Evolutionary conservation across 1,140 invertebrate genomes (phyloP).

Genomic region (Drosophila pseudoobscura): DNA sequence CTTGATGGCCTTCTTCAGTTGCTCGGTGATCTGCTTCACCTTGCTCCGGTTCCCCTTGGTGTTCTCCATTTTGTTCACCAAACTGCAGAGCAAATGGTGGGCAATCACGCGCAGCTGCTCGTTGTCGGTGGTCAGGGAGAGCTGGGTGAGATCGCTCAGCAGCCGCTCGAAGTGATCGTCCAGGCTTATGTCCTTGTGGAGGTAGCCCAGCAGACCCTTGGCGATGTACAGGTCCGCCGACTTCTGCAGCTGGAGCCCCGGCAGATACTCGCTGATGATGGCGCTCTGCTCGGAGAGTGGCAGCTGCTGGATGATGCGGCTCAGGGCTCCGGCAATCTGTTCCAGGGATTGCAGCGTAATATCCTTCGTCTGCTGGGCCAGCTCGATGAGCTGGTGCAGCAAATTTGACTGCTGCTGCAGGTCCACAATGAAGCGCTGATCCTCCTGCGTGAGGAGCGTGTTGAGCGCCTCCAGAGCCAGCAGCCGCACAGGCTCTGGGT

Average conservation of each 20-base stretch:
- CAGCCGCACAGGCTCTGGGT: slow-evolving; percentile 36
- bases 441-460: slow-evolving; percentile 53
- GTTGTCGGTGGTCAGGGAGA: slow-evolving; percentile 62
- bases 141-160: slow-evolving; percentile 66
- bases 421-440: slow-evolving; percentile 63
- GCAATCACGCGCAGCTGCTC: slow-evolving; percentile 62
- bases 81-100: slow-evolving; percentile 75
- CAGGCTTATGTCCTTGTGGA: slow-evolving; percentile 71
- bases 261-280: slow-evolving; percentile 71
- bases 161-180: slow-evolving; percentile 78
- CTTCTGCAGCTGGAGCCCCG: slow-evolving; percentile 58
- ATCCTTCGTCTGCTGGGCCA: slow-evolving; percentile 36
- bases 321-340: slow-evolving; percentile 58
- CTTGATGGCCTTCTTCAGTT: slow-evolving; percentile 64
- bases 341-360: slow-evolving; percentile 50
- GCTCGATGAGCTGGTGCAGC: slow-evolving; percentile 63
- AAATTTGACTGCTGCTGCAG: slow-evolving; percentile 70
- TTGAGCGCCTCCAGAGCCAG: slow-evolving; percentile 68
- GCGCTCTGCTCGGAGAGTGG: slow-evolving; percentile 71
- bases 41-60: slow-evolving; percentile 47
- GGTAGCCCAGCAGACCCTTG: slow-evolving; percentile 68
- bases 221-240: slow-evolving; percentile 70
- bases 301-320: slow-evolving; percentile 65
- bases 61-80: slow-evolving; percentile 76
- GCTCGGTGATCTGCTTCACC: slow-evolving; percentile 45